Evolutionary conservation across 2,797 vertebrate genomes (phyloP).

Genomic region (Hirundo rustica): DNA sequence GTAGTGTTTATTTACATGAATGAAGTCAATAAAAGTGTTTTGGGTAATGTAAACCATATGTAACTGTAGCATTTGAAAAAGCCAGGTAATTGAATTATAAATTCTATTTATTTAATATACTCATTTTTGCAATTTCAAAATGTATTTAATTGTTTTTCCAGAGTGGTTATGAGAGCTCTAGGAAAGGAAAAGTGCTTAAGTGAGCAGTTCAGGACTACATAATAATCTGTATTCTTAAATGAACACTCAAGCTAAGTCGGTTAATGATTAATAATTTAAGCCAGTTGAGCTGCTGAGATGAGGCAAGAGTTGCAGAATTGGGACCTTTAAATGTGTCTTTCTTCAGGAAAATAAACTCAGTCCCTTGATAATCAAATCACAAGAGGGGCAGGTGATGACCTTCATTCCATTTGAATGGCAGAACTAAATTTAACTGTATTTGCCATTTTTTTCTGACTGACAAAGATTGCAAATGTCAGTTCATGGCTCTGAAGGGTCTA

Average conservation of each 20-base stretch:
- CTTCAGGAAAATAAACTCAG: slow-evolving; percentile 43
- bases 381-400: slow-evolving; percentile 63
- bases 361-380: slow-evolving; percentile 61
- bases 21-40: slow-evolving; percentile 7
- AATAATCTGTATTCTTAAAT: slow-evolving; percentile 52
- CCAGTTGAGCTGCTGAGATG: background rate
- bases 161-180: background rate
- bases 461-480: slow-evolving; percentile 69
- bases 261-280: slow-evolving; percentile 55
- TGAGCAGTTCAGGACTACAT: background rate
- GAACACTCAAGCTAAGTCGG: slow-evolving; percentile 19
- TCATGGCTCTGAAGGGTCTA: slow-evolving; percentile 58
- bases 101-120: slow-evolving; percentile 28
- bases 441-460: slow-evolving; percentile 67
- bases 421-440: slow-evolving; percentile 74
- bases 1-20: background rate
- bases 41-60: background rate
- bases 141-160: slow-evolving; percentile 34
- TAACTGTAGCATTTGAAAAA: slow-evolving; percentile 44
- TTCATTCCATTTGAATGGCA: slow-evolving; percentile 71
- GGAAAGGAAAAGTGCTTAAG: background rate
- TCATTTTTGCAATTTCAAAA: slow-evolving; percentile 15
- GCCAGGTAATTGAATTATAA: slow-evolving; percentile 59
- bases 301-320: background rate
- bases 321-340: slow-evolving; percentile 9